Evolutionary conservation across 2,888 invertebrate species (phyloP).

Genomic region (Sisyra nigra): DNA sequence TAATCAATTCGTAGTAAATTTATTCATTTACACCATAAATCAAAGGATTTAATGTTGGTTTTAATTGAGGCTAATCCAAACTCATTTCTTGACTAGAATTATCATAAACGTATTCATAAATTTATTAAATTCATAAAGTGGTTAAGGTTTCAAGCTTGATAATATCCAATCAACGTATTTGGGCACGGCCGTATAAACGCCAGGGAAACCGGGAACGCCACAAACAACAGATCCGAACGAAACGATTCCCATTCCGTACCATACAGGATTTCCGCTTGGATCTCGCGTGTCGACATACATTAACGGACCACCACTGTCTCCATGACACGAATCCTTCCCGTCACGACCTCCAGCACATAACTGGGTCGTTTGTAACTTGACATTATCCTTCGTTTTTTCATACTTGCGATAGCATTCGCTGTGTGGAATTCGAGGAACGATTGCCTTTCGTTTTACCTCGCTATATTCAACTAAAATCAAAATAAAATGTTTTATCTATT

Average conservation of each 20-base stretch:
- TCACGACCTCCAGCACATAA: conserved; percentile 54
- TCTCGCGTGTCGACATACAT: conserved; percentile 34
- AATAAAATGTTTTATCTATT: too few relatives aligned
- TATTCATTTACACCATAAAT: too few relatives aligned
- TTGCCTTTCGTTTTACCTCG: too few relatives aligned
- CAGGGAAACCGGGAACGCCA: conserved; percentile 46
- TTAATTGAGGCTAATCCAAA: too few relatives aligned
- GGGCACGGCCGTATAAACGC: conserved; percentile 47
- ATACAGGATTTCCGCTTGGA: conserved; percentile 25
- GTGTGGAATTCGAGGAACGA: too few relatives aligned
- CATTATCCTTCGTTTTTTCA: conserved; percentile 12
- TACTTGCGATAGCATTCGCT: too few relatives aligned
- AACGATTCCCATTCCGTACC: conserved; percentile 45
- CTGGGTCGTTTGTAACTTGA: conserved; percentile 34
- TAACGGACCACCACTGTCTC: conserved; percentile 64
- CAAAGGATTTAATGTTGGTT: too few relatives aligned
- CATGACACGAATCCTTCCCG: conserved; percentile 53
- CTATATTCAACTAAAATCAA: too few relatives aligned
- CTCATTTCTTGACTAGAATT: too few relatives aligned
- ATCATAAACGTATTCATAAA: too few relatives aligned
- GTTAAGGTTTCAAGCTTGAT: conserved; percentile 8
- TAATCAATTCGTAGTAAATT: too few relatives aligned
- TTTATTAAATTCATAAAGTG: neutral
- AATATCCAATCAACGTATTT: conserved; percentile 46
- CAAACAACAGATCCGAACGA: conserved; percentile 48